Base-by-base conservation (phyloP, 2,797 vertebrate genomes). In the Cossypha niveicapilla region DNA sequence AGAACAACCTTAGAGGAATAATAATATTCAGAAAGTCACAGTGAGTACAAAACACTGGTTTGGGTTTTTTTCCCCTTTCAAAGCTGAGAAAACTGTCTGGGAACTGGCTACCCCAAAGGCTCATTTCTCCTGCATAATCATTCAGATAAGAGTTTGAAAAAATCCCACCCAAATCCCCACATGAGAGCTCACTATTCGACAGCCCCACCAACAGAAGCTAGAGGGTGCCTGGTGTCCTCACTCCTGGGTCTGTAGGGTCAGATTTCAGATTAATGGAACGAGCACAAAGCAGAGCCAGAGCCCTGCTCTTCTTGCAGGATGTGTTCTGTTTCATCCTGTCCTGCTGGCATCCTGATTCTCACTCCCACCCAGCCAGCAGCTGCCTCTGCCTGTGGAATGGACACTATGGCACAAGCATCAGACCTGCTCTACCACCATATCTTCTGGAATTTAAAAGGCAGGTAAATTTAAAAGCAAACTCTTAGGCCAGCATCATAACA, bases 1-100 rank as follows among this genome's bases (percentile, higher is more conserved):
- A 86, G 79, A 91, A 91, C 85, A 94, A 54, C 48, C 78, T 65
- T 91, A 74, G 72, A 93, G 86, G 75, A 89, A 85, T 77, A 87
- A 73, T 57, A 73, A 68, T 51, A 92, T 53, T 78, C 68, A 80
- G 45, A 91, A 93, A 95, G 91, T 79, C 81, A 65, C 45, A 39
- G 63, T 47, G 30, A 76, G 53, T 32, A 67, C 45, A 65, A 92
- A 94, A 87, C 42, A 71, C 6, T 56, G n/a, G 5, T 58, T 94
- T 77, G 28, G 21, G 19, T 9, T 67, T 72, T 83, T 39, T 7
- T 44, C 9, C 48, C 9, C 19, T 88, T 84, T 84, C 50, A 76
- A 75, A 91, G 27, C 25, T 13, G 23, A 45, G 17, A 75, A 78
- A 90, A 84, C 12, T 75, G 66, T 8, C 53, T 73, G 66, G 56